These are phyloP conservation scores for Heloderma charlesbogerti DNA, from an alignment of 2,113 vertebrate species.

Conservation along the genomic window DNA sequence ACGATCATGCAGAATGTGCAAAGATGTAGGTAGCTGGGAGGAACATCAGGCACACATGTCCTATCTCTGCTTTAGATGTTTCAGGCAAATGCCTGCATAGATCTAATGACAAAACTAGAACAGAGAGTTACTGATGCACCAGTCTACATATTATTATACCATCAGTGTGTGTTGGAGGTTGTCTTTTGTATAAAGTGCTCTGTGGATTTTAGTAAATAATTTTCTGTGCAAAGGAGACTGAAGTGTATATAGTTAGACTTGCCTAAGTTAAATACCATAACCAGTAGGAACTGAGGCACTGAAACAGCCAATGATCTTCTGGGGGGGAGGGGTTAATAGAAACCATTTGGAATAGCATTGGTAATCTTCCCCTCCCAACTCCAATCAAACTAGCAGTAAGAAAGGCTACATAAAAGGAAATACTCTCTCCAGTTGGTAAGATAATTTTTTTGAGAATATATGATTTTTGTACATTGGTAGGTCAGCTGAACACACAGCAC, in stretches of 20 bases:
- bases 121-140: background rate
- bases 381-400: constrained; percentile 43
- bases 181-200: constrained; percentile 49
- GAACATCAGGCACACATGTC: too few species aligned
- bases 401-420: constrained; percentile 39
- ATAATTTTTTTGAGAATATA: constrained; percentile 15
- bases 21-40: too few species aligned
- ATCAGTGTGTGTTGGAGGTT: background rate
- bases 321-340: too few species aligned
- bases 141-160: constrained; percentile 34
- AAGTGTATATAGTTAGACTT: constrained; percentile 23
- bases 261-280: constrained; percentile 48
- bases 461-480: constrained; percentile 51
- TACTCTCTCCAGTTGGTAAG: background rate
- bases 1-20: background rate
- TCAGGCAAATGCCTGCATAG: too few species aligned
- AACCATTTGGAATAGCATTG: constrained; percentile 59
- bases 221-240: constrained; percentile 19
- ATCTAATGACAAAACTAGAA: too few species aligned
- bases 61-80: too few species aligned
- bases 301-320: constrained; percentile 58
- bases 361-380: constrained; percentile 31
- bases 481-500: constrained; percentile 32
- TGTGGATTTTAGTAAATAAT: constrained; percentile 38
- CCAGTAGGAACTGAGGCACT: constrained; percentile 20